Percentiles rank a stretch among this genome's conserved stretches.
Evolutionary conservation across 2,113 vertebrate genomes (phyloP).

Genomic region (Microcebus murinus): DNA sequence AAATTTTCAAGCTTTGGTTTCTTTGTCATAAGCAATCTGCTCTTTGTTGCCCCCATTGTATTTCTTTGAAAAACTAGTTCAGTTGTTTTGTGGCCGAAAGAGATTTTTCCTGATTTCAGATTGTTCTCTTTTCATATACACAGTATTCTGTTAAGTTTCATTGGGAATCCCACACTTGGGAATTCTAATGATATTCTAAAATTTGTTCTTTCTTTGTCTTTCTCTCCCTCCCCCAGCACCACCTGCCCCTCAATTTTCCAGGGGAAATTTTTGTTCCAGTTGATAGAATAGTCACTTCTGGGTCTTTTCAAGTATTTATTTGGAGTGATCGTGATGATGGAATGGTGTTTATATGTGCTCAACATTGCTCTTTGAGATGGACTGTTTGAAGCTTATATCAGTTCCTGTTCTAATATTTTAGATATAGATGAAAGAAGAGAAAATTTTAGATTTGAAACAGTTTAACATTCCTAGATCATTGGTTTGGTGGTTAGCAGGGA

Average conservation of each 20-base stretch:
- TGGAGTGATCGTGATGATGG: background rate
- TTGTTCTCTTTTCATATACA: background rate
- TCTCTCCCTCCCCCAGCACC: background rate
- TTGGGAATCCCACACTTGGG: background rate
- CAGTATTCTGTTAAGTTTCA: background rate
- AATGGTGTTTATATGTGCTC: background rate
- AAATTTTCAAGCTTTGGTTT: background rate
- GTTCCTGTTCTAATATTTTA: background rate
- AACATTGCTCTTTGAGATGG: background rate
- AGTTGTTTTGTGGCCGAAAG: background rate
- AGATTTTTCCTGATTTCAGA: background rate
- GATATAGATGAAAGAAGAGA: background rate
- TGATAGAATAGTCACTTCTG: background rate
- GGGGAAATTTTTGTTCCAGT: background rate
- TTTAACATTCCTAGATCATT: constrained; percentile 4
- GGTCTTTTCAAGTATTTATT: background rate
- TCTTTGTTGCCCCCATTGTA: background rate
- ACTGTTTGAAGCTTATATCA: background rate
- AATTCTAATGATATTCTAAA: constrained; percentile 12
- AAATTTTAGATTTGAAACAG: background rate
- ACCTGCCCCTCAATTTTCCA: background rate
- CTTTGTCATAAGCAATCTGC: background rate
- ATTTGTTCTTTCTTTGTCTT: background rate
- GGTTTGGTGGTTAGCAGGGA: background rate
- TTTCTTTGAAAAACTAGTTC: constrained; percentile 7